Evolutionary conservation across 2,888 invertebrate genomes (phyloP).

Genomic region (Tetranychus truncatus): DNA sequence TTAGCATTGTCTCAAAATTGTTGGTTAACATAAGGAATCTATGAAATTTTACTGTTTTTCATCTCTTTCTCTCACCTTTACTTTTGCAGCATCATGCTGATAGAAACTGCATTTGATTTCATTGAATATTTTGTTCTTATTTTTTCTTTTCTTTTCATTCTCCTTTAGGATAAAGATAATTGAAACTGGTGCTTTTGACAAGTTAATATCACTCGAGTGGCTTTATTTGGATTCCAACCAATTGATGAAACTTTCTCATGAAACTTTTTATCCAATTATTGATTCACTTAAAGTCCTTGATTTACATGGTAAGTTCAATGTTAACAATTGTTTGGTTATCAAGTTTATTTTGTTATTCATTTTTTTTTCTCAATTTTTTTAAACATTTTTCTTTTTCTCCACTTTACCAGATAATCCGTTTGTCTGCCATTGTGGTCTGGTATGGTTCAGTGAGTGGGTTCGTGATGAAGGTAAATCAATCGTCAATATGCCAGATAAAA

Average conservation of each 20-base stretch:
- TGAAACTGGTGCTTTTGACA: slow-evolving; percentile 66
- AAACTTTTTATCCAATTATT: slow-evolving; percentile 68
- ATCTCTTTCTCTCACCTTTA: no score
- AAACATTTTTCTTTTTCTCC: background rate
- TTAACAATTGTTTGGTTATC: background rate
- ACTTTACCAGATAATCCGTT: slow-evolving; percentile 57
- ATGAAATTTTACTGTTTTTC: no score
- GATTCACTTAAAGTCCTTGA: slow-evolving; percentile 70
- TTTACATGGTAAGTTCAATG: slow-evolving; percentile 51
- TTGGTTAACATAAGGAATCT: no score
- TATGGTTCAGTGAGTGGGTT: slow-evolving; percentile 57
- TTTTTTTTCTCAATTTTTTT: background rate
- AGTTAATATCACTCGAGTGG: slow-evolving; percentile 70
- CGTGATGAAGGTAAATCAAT: slow-evolving; percentile 20
- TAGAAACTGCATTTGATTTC: no score
- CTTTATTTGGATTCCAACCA: slow-evolving; percentile 73
- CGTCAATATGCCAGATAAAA: slow-evolving; percentile 21
- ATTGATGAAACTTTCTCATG: slow-evolving; percentile 58
- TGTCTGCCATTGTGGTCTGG: slow-evolving; percentile 65
- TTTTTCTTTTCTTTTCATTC: background rate
- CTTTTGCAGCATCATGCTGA: no score
- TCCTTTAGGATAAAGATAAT: slow-evolving; percentile 53
- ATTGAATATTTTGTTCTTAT: no score
- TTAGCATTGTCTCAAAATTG: no score
- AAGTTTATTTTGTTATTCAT: slow-evolving; percentile 7